phyloP scores from a whole-genome alignment of 1,140 invertebrate species.

The Chrysopa pallens region DNA sequence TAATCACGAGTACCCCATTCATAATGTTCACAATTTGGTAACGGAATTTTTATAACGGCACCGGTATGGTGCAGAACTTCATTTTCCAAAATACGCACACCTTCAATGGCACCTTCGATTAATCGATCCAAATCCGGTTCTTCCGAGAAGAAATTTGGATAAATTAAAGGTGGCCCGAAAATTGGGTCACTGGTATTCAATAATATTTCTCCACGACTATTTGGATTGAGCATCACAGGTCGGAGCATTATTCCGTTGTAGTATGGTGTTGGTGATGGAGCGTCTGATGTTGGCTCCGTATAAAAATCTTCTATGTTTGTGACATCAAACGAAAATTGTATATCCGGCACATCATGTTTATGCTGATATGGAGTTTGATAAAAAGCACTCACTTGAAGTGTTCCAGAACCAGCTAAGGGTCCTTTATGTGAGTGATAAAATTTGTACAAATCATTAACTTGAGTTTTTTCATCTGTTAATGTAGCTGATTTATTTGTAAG shows the following conservation, averaged over 20 bases:
- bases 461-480: constrained; percentile 25
- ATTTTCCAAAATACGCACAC: constrained; percentile 27
- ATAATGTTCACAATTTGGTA: constrained; percentile 21
- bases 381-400: constrained; percentile 28
- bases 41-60: constrained; percentile 19
- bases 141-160: constrained; percentile 45
- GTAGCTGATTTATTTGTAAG: constrained; percentile 31
- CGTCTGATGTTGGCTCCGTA: constrained; percentile 27
- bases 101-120: constrained; percentile 30
- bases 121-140: constrained; percentile 30
- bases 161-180: constrained; percentile 37
- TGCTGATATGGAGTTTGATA: constrained; percentile 27
- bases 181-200: constrained; percentile 34
- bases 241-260: constrained; percentile 24
- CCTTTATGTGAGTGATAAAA: constrained; percentile 26
- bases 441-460: constrained; percentile 27
- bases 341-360: constrained; percentile 30
- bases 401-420: constrained; percentile 28
- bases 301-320: constrained; percentile 23
- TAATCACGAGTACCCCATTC: constrained; percentile 27
- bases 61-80: constrained; percentile 22
- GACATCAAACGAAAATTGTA: constrained; percentile 42
- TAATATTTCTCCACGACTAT: constrained; percentile 35
- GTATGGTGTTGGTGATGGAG: constrained; percentile 27
- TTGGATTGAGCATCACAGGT: constrained; percentile 30